Evolutionary conservation across 2,888 invertebrate species (phyloP), one percentile per base, ranked within the genome.

Genomic region (Bursaphelenchus okinawaensis): DNA sequence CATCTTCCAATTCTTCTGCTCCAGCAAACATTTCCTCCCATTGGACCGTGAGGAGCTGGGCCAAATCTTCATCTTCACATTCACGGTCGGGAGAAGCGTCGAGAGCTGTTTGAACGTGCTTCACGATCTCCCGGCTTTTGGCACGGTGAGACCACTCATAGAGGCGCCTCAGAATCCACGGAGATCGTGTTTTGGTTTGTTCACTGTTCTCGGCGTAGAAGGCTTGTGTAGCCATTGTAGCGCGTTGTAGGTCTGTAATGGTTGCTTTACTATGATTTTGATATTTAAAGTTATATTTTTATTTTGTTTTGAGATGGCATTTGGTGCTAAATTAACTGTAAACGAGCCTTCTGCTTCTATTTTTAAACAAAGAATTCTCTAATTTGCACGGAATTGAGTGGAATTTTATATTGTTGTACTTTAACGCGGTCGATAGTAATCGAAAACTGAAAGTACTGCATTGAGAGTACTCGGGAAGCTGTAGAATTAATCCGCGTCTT

Each of bases 111-210:
- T 80, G 76, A 19, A 81, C 82, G 61, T 81, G 82, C 58, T 80
- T 78, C 24, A 79, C 74, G 60, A 81, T 75, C 62, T 83, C 82
- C 1, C 82, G 66, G 23, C 78, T 67, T 61, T 83, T 83, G 19
- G 82, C 85, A 52, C 87, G 83, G 68, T 85, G 85, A 7, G 85
- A 84, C 71, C 86, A 84, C 68, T 87, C 87, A 76, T 87, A 86
- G 85, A 82, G 65, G 70, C 81, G 63, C 52, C 80, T 76, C 59
- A 82, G 68, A 65, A 82, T 82, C 80, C 82, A 82, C 22, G 82
- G 79, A 6, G 80, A 78, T 19, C 81, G 67, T 51, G 74, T 74
- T 50, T 74, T 76, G 40, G 67, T 69, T 0, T 69, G 68, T 24
- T 75, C 73, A 28, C 66, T 71, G 51, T 75, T 77, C 62, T 81